Base-by-base conservation (phyloP, 2,113 vertebrate genomes). In the Phrynocephalus versicolor region DNA sequence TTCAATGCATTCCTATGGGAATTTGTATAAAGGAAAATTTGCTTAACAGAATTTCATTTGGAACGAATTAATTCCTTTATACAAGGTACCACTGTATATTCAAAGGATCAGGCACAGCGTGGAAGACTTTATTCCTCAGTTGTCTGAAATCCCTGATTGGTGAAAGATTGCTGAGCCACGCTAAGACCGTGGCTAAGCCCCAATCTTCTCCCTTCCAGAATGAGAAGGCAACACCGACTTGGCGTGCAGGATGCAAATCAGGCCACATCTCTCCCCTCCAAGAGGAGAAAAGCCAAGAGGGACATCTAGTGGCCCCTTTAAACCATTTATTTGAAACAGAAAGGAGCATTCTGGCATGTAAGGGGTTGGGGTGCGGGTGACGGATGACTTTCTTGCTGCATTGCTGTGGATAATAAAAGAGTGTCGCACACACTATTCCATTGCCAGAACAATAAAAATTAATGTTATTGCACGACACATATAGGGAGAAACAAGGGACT, bases 301-400 rank as follows among this genome's bases (percentile, higher is more conserved):
- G 96, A 96, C 96, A 97, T 94, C 96, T 96, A 97, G 96, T 94
- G 96, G 96, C 78, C 88, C n/a, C 82, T 37, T 0, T 79, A 90
- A 87, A 89, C 90, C 55, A 72, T 88, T 77, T 7, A 15, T 62
- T 72, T 83, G 16, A 58, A 51, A 91, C 60, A 55, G 90, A 89
- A 93, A 55, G 82, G 75, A 86, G 37, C 74, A 19, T 0, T 35
- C 7, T 41, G n/a, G n/a, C 30, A 71, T n/a, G 33, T 33, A 58
- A 15, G 37, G 27, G 51, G 67, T 51, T 7, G 8, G 55, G 41
- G 57, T 3, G 62, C 23, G 5, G 64, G 64, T 65, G 64, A 27
- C 64, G 27, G 64, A 9, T 57, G 76, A 14, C 7, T 58, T 88
- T 84, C 86, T 25, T 73, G 4, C 14, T 85, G 35, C 69, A 69